Base-by-base conservation (phyloP, 2,888 invertebrate genomes). In the Epinotia bilunana region DNA sequence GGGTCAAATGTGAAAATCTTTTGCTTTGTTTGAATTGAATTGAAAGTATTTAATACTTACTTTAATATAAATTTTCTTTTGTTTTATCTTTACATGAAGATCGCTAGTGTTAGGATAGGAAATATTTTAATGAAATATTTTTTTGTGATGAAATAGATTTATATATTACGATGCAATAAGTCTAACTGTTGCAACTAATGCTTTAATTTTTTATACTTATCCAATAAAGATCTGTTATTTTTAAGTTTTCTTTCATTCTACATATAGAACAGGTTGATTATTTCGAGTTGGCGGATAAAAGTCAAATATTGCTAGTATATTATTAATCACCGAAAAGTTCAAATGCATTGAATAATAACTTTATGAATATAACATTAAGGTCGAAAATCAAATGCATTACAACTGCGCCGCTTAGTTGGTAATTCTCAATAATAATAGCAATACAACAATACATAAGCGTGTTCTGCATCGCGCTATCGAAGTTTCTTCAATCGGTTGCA, bases 131-230 rank as follows among this genome's bases (percentile, higher is more conserved):
- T 33, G 3, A 55, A 33, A 53, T 43, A 18, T 7, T 18, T 0
- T 65, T 43, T 57, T 74, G 63, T 74, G 58, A 74, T 63, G 33
- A 12, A 55, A 57, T 61, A 23, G 55, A 55, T 60, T 18, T 39
- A 57, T 28, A 33, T 63, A 11, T 1, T 28, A 28, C 55, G 55
- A 18, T 69, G 58, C 74, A 70, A 67, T 67, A n/a, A 33, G 43
- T 23, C 3, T 28, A 72, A 62, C 39, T 68, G 43, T 68, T 70
- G 64, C 69, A 70, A 64, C 20, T 58, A 74, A 74, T 70, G 63
- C 63, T 70, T 69, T 70, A 74, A 70, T 60, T 9, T 69, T 69
- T 69, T 74, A 43, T 68, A 68, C 16, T 55, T 69, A 39, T 49
- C 49, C 1, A 69, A 70, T 70, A 74, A 57, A 74, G 16, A 69